phyloP scores from a whole-genome alignment of 92 coral and sea anemone species.

The Nematostella vectensis region DNA sequence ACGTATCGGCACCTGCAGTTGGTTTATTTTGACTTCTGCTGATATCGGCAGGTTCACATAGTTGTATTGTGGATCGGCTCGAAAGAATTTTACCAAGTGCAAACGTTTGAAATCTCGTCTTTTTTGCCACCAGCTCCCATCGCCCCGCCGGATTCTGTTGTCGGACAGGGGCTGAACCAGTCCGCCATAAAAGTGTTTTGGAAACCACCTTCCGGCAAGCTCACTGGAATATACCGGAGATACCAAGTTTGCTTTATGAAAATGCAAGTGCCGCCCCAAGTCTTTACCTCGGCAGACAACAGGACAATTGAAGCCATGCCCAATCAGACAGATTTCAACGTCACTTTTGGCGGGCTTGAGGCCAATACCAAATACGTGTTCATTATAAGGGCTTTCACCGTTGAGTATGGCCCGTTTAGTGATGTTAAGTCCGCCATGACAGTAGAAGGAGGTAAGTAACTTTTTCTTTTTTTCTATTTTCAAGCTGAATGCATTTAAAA shows the following conservation, averaged over 20 bases:
- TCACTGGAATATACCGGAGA: constrained; percentile 6
- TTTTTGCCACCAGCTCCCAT: not conserved
- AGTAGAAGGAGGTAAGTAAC: not conserved
- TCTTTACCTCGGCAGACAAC: not conserved
- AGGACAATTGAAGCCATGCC: not conserved
- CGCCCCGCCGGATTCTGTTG: not conserved
- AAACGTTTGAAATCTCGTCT: no score
- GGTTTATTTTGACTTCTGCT: no score
- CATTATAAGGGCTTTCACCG: constrained; percentile 8
- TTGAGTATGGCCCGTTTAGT: constrained; percentile 5
- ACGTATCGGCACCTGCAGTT: no score
- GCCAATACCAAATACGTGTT: not conserved
- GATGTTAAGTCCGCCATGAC: not conserved
- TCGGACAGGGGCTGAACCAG: not conserved
- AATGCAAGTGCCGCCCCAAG: not conserved
- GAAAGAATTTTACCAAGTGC: no score
- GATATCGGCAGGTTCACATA: no score
- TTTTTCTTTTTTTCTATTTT: no score
- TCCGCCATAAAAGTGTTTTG: constrained; percentile 1
- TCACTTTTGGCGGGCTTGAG: not conserved
- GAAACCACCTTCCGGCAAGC: constrained; percentile 8
- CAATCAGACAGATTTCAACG: not conserved
- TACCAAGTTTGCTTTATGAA: constrained; percentile 1
- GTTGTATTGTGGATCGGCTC: no score
- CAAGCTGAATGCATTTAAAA: no score